Evolutionary conservation across 2,888 invertebrate genomes (phyloP).

Genomic region (Odontothrips loti): DNA sequence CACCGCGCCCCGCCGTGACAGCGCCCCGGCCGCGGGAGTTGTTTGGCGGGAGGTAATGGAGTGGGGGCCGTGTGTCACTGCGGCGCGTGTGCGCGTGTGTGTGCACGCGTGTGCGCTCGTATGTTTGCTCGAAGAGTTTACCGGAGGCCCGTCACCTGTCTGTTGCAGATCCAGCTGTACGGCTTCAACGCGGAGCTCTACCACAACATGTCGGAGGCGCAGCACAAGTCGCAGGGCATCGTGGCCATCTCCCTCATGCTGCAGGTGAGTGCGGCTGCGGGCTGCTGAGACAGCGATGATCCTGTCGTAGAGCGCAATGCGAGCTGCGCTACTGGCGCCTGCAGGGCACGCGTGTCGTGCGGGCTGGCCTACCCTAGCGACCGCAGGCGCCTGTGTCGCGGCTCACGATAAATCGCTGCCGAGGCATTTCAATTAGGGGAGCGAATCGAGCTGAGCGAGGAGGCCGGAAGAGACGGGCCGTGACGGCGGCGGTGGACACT

Average conservation of each 20-base stretch:
- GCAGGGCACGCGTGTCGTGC: no score
- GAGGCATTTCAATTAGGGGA: no score
- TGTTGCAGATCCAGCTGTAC: slow-evolving; percentile 85
- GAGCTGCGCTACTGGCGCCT: no score
- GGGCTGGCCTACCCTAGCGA: no score
- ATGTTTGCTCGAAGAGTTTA: no score
- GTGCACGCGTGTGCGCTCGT: no score
- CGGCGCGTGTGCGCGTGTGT: background rate
- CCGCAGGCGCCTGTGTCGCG: no score
- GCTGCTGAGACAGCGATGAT: no score
- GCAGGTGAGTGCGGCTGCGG: slow-evolving; percentile 68
- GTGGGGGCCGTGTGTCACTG: background rate
- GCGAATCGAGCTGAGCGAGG: no score
- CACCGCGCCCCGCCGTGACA: no score
- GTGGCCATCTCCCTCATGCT: slow-evolving; percentile 93
- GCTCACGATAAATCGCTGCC: background rate
- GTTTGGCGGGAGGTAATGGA: background rate
- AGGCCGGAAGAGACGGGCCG: background rate
- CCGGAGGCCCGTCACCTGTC: slow-evolving; percentile 28
- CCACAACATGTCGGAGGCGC: slow-evolving; percentile 93
- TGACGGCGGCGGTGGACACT: background rate
- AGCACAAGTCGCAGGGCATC: slow-evolving; percentile 93
- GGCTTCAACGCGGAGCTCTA: slow-evolving; percentile 97
- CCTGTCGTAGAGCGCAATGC: no score
- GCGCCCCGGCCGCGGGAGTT: no score